Evolutionary conservation across 2,888 invertebrate species (phyloP).

Genomic region (Embidobia sp.): DNA sequence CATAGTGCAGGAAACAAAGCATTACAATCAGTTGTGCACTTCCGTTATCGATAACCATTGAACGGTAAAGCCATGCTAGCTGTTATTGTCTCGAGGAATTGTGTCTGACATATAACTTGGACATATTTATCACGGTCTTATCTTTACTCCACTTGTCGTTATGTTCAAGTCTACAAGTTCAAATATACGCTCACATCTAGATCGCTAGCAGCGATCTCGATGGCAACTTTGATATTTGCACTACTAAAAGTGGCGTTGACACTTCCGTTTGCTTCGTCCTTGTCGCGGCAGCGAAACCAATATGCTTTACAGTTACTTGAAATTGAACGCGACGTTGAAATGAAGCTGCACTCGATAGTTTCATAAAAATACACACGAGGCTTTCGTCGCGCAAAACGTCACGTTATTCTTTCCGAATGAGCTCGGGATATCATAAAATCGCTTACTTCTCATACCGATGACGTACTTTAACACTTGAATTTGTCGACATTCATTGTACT

Average conservation of each 20-base stretch:
- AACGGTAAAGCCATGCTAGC: background rate
- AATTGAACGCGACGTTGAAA: constrained; percentile 56
- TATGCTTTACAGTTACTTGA: constrained; percentile 53
- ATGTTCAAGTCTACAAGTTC: constrained; percentile 33
- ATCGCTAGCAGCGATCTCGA: constrained; percentile 33
- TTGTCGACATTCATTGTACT: constrained; percentile 52
- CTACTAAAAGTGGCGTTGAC: constrained; percentile 45
- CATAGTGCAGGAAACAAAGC: constrained; percentile 3
- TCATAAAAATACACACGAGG: constrained; percentile 51
- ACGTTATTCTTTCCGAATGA: constrained; percentile 57
- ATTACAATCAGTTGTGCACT: constrained; percentile 8
- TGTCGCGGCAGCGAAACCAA: constrained; percentile 45
- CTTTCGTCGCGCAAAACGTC: constrained; percentile 38
- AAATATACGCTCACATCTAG: constrained; percentile 32
- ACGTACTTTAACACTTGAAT: constrained; percentile 54
- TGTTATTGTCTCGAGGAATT: constrained; percentile 22
- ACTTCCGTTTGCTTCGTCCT: constrained; percentile 32
- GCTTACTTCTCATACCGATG: constrained; percentile 39
- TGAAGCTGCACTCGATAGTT: constrained; percentile 43
- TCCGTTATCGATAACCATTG: constrained; percentile 16
- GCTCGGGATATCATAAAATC: constrained; percentile 50
- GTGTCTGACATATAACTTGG: constrained; percentile 31
- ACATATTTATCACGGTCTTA: constrained; percentile 38
- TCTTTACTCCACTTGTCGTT: constrained; percentile 35
- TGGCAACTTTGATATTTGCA: constrained; percentile 41